Base-by-base conservation (phyloP, 2,888 invertebrate species). In the Parnassius mnemosyne region DNA sequence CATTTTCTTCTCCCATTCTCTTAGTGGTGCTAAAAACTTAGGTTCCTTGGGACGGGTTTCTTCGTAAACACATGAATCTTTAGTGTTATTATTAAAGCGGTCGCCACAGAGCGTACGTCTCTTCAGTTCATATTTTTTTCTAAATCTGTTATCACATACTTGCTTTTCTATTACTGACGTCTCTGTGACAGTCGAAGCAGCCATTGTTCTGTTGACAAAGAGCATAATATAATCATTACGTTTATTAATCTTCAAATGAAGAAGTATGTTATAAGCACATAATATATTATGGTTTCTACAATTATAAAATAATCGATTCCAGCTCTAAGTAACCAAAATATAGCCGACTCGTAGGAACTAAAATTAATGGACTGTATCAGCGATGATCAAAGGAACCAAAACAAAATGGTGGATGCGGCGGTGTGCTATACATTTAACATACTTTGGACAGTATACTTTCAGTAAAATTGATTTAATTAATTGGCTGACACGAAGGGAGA, bases 1-100 rank as follows among this genome's bases (percentile, higher is more conserved):
- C 64, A 86, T 70, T 5, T 65, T 67, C 67, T 81, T 88, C 69
- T 89, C 91, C 84, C 81, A 85, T 59, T 71, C 67, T 60, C 87
- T 73, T 12, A 87, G 49, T 0, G 72, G 77, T 10, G 69, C 67
- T 34, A 89, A 63, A 49, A 79, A 80, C 42, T 68, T 70, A 0
- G 78, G 71, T n/a, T 88, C 85, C 12, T 70, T 73, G 16, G 78
- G 71, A 52, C 79, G 61, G 12, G 77, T 73, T 65, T 78, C 69
- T 11, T 84, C 80, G 66, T 87, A 87, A 2, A 71, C 60, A 41
- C 25, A 52, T 3, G 55, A 43, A 12, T 60, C 52, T 47, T 66
- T 68, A 16, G 63, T 64, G 20, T 68, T 69, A 43, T 67, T 65
- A 47, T 59, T 66, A 56, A 60, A 61, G 50, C 13, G 9, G 25